These are phyloP conservation scores for Pteropus alecto DNA, from an alignment of 2,113 vertebrate species.

Conservation along the genomic window DNA sequence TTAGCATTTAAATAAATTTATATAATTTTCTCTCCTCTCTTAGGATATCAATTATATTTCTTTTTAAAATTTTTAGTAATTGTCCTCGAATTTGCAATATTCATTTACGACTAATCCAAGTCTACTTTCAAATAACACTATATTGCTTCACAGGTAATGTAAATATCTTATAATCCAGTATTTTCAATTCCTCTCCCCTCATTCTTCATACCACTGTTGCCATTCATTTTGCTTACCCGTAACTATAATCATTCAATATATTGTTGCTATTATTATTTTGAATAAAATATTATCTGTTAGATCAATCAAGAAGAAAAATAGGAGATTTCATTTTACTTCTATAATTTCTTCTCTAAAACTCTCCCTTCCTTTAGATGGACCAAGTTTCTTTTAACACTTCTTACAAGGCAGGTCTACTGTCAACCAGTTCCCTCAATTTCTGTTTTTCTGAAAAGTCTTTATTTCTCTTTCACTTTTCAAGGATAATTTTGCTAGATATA, in stretches of 20 bases:
- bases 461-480: background rate
- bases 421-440: background rate
- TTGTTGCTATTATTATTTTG: background rate
- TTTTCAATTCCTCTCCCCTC: background rate
- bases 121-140: background rate
- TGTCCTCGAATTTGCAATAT: background rate
- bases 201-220: background rate
- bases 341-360: background rate
- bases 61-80: background rate
- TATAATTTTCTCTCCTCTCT: background rate
- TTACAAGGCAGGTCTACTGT: background rate
- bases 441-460: background rate
- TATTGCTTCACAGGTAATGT: background rate
- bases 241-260: background rate
- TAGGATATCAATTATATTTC: background rate
- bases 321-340: background rate
- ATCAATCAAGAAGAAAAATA: background rate
- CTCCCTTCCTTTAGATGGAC: background rate
- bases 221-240: background rate
- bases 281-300: background rate
- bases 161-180: background rate
- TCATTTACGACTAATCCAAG: background rate
- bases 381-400: background rate
- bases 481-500: background rate
- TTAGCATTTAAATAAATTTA: background rate